A percentile compares a stretch with the other conserved stretches of the same genome.
Evolutionary conservation across 2,888 invertebrate genomes (phyloP).

Genomic region (Agriopis marginaria): DNA sequence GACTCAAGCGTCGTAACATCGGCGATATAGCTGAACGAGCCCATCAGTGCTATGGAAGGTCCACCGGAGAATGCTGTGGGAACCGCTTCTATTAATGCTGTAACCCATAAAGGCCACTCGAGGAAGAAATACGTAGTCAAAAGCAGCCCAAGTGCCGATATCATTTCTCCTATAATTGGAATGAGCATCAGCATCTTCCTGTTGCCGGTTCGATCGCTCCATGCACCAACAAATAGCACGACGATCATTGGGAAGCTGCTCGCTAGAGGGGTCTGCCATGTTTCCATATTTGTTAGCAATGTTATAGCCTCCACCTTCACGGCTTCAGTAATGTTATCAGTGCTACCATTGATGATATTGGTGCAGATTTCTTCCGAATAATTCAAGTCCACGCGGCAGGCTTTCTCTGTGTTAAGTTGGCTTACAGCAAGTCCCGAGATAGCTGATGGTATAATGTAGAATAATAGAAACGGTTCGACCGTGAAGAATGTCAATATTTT

Average conservation of each 20-base stretch:
- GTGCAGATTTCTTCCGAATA: slow-evolving; percentile 82
- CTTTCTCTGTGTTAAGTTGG: slow-evolving; percentile 85
- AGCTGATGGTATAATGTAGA: slow-evolving; percentile 87
- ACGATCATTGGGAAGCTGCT: slow-evolving; percentile 85
- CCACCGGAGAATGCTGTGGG: slow-evolving; percentile 87
- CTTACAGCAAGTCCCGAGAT: slow-evolving; percentile 86
- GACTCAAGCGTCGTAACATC: slow-evolving; percentile 86
- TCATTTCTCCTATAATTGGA: slow-evolving; percentile 84
- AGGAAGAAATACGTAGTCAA: slow-evolving; percentile 83
- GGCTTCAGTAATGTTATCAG: slow-evolving; percentile 57
- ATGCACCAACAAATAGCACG: slow-evolving; percentile 87
- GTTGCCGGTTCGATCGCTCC: slow-evolving; percentile 87
- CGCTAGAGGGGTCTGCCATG: slow-evolving; percentile 84
- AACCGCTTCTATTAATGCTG: slow-evolving; percentile 83
- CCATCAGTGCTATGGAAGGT: slow-evolving; percentile 84
- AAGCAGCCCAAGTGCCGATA: slow-evolving; percentile 81
- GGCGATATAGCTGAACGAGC: slow-evolving; percentile 87
- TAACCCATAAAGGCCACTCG: slow-evolving; percentile 85
- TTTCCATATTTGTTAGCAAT: slow-evolving; percentile 82
- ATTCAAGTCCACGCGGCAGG: slow-evolving; percentile 83
- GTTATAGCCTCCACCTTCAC: slow-evolving; percentile 74
- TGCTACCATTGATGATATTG: slow-evolving; percentile 65
- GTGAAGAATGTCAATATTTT: slow-evolving; percentile 76
- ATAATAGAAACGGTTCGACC: slow-evolving; percentile 88
- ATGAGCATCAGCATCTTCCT: slow-evolving; percentile 86